These are phyloP conservation scores for Microdon myrmicae DNA, from an alignment of 2,888 invertebrate species.

Conservation along the genomic window DNA sequence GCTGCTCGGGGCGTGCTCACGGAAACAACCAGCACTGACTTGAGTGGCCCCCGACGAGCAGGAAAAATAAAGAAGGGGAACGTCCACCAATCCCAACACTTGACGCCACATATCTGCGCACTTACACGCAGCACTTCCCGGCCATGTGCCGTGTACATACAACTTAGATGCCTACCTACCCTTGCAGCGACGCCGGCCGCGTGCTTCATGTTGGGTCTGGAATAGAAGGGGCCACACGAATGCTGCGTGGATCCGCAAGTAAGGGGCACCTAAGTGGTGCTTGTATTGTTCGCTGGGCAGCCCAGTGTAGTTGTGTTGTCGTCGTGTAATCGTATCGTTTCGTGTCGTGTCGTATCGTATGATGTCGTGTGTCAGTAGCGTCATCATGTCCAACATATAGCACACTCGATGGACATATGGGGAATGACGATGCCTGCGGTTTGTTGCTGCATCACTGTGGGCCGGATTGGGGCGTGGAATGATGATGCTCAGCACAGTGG, in stretches of 20 bases:
- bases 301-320: background rate
- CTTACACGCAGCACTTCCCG: constrained; percentile 17
- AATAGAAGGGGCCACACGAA: constrained; percentile 8
- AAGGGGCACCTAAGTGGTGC: constrained; percentile 1
- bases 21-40: constrained; percentile 6
- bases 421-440: constrained; percentile 15
- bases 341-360: too few species aligned
- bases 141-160: constrained; percentile 3
- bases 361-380: background rate
- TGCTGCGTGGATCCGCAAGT: constrained; percentile 2
- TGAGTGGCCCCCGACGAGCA: constrained; percentile 3
- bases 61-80: constrained; percentile 12
- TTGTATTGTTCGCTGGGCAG: too few species aligned
- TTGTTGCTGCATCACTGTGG: constrained; percentile 10
- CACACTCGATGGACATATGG: background rate
- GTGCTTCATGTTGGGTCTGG: constrained; percentile 9
- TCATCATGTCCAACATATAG: too few species aligned
- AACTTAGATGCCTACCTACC: constrained; percentile 23
- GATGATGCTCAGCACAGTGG: constrained; percentile 20
- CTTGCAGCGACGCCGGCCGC: constrained; percentile 6
- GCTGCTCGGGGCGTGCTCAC: constrained; percentile 30
- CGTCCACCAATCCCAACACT: constrained; percentile 29
- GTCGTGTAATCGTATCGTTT: too few species aligned
- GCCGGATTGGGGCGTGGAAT: constrained; percentile 26
- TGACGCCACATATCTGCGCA: constrained; percentile 24